These are phyloP conservation scores for Chaetodon trifasciatus DNA, from an alignment of 2,797 vertebrate genomes.

Conservation along the genomic window DNA sequence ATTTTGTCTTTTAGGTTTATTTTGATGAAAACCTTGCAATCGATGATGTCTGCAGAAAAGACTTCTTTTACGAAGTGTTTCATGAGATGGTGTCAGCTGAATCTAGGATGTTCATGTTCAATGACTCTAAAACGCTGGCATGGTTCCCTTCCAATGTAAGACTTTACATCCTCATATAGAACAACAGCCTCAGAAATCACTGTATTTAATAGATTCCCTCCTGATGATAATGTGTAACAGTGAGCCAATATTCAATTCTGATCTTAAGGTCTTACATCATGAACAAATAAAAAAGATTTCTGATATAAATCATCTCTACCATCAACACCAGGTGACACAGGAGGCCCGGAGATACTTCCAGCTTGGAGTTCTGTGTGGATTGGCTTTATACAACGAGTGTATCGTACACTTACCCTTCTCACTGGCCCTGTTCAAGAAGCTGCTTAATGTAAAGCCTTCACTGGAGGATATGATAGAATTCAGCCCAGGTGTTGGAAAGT, in stretches of 20 bases:
- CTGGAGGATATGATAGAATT: constrained; percentile 91
- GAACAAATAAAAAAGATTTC: neutral
- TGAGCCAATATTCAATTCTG: neutral
- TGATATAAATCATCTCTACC: neutral
- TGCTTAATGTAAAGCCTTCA: constrained; percentile 87
- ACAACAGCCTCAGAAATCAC: neutral
- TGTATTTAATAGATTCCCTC: neutral
- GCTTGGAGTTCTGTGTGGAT: constrained; percentile 92
- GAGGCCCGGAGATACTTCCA: constrained; percentile 87
- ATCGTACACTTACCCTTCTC: constrained; percentile 93
- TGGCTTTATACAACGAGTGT: constrained; percentile 92
- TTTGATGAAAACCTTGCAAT: constrained; percentile 31
- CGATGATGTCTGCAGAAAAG: constrained; percentile 83
- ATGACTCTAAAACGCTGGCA: constrained; percentile 88
- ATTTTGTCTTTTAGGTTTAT: constrained; percentile 55
- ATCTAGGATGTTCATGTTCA: constrained; percentile 90
- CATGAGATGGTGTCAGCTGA: constrained; percentile 86
- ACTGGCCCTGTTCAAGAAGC: constrained; percentile 93
- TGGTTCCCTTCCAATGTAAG: constrained; percentile 93
- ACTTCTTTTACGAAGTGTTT: constrained; percentile 92
- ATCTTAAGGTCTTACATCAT: neutral
- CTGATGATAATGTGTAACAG: neutral
- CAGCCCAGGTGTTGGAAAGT: constrained; percentile 86
- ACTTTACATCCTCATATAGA: neutral
- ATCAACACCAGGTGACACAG: constrained; percentile 85